Evolutionary conservation across 2,113 vertebrate genomes (phyloP), one percentile per base, ranked within the genome.

Genomic region (Anolis sagrei): DNA sequence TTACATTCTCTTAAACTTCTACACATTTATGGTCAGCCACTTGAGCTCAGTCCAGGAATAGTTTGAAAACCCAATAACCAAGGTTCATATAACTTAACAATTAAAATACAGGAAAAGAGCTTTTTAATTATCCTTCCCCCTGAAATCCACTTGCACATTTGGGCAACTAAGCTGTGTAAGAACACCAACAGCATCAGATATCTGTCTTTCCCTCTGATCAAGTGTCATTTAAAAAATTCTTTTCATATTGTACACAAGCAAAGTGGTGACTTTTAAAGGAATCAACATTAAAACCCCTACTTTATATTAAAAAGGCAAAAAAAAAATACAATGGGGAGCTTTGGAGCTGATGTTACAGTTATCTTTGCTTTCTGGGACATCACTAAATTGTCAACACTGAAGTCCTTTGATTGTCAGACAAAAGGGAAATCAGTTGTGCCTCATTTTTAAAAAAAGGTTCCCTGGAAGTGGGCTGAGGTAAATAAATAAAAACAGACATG

Each of bases 381-480:
- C 75, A 14, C 0, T 2, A 25, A 34, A 23, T 82, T 90, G 88
- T 86, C 48, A 79, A 36, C 10, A 62, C 85, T 39, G 23, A 49
- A 44, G 25, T 68, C 48, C 44, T 36, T 68, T 34, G 84, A 10
- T 36, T 86, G 44, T 72, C 70, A 76, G 87, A 76, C 82, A 92
- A 90, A 89, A 84, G 69, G 44, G 29, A 86, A 68, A n/a, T 32
- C 64, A 11, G 54, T 87, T 86, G 85, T 58, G 66, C 54, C 85
- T 72, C 82, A 9, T 49, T 14, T 16, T 18, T n/a, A n/a, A 73
- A 66, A 44, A 58, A 87, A 72, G 1, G 89, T 85, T 54, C 77
- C 86, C n/a, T 34, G 9, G 44, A 81, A 68, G 34, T 76, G 69
- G 36, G 86, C 9, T 14, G 6, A n/a, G 64, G 49, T 76, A 74